These are phyloP conservation scores for Hassar affinis DNA, from an alignment of 2,113 vertebrate species.

Conservation along the genomic window DNA sequence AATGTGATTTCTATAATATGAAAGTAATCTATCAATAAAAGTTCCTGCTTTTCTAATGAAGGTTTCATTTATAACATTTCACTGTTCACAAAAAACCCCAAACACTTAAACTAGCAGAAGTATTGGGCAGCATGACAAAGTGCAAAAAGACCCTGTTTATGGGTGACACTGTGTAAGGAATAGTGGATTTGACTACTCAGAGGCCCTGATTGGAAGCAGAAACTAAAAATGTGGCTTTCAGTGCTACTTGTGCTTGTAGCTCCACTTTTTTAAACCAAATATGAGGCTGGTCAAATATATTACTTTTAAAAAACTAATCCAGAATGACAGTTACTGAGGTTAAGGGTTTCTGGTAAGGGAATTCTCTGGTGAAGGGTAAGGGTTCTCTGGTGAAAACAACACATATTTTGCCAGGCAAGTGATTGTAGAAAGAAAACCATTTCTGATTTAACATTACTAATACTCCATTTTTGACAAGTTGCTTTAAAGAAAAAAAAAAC, in stretches of 20 bases:
- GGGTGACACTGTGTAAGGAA: background rate
- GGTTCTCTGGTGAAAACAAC: background rate
- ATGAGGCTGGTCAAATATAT: background rate
- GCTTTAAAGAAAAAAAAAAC: background rate
- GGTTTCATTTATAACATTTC: background rate
- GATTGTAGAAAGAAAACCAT: background rate
- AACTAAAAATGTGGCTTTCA: background rate
- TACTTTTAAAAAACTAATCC: background rate
- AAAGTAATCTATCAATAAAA: slow-evolving; percentile 5
- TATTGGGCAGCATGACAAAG: background rate
- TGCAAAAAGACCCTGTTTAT: background rate
- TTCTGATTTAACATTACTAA: background rate
- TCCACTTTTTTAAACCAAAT: background rate
- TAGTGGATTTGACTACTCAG: background rate
- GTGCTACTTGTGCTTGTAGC: background rate
- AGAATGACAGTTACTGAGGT: background rate
- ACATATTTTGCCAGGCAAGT: background rate
- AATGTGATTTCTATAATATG: background rate
- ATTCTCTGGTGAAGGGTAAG: background rate
- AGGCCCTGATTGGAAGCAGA: background rate
- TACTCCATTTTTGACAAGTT: background rate
- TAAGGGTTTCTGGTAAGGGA: background rate
- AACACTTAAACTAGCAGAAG: background rate
- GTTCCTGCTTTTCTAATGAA: background rate
- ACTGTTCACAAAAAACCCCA: background rate